These are phyloP conservation scores for Micropoecilia bifurca DNA, from an alignment of 2,797 vertebrate genomes.

Conservation along the genomic window DNA sequence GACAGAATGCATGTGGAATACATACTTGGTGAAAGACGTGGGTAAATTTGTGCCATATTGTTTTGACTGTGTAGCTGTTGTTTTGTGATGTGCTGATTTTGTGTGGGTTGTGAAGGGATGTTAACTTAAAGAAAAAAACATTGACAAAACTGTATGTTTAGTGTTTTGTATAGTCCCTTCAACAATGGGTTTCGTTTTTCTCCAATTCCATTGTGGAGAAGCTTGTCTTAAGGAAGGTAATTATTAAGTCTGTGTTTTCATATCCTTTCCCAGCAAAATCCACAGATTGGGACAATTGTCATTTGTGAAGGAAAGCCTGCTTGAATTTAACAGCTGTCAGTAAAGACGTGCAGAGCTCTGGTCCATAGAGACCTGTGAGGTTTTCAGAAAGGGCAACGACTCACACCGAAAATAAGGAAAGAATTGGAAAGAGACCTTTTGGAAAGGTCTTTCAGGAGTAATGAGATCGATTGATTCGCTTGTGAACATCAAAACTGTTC, in stretches of 20 bases:
- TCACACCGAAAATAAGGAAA: not conserved
- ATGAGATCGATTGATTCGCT: not conserved
- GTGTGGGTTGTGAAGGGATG: too few relatives aligned
- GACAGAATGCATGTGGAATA: too few relatives aligned
- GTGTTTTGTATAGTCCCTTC: not conserved
- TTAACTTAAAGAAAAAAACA: too few relatives aligned
- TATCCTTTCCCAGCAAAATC: not conserved
- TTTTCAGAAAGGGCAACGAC: not conserved
- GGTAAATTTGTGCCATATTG: too few relatives aligned
- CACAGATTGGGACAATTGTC: not conserved
- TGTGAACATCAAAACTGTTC: not conserved
- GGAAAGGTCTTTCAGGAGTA: not conserved
- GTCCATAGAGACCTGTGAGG: not conserved
- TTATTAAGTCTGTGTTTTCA: not conserved
- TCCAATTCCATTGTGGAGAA: not conserved
- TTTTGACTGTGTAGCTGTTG: too few relatives aligned
- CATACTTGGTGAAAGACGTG: too few relatives aligned
- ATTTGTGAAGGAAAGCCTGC: not conserved
- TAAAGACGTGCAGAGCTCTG: not conserved
- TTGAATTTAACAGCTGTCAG: not conserved
- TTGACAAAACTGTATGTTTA: not conserved
- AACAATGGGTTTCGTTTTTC: not conserved
- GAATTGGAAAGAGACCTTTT: not conserved
- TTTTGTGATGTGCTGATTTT: too few relatives aligned
- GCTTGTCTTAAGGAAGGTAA: not conserved